Evolutionary conservation across 2,113 vertebrate genomes (phyloP).

Genomic region (Callocephalon fimbriatum): DNA sequence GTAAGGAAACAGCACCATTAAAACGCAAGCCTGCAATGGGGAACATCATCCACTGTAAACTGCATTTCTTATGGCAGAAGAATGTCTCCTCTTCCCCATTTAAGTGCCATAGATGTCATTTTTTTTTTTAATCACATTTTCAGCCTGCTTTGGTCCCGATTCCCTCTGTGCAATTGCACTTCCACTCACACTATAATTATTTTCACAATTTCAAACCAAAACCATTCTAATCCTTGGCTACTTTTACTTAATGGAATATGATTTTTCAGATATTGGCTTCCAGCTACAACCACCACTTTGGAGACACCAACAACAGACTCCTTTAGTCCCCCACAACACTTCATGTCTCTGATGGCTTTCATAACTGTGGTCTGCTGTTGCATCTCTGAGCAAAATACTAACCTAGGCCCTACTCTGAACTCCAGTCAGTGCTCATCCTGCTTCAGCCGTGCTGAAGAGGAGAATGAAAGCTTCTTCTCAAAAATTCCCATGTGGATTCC

Average conservation of each 20-base stretch:
- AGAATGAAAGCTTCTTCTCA: background rate
- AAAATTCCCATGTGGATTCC: background rate
- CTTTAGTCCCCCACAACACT: background rate
- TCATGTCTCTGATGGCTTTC: background rate
- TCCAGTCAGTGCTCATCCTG: background rate
- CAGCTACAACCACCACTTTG: background rate
- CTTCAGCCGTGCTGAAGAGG: background rate
- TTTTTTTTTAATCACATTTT: background rate
- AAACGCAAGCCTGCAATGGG: background rate
- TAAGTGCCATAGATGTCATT: background rate
- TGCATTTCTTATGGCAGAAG: background rate
- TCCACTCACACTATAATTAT: background rate
- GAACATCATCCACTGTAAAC: background rate
- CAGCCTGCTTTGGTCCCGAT: background rate
- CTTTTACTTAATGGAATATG: background rate
- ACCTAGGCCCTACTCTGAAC: background rate
- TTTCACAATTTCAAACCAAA: background rate
- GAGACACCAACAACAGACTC: background rate
- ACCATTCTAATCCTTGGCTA: background rate
- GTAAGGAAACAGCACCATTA: background rate
- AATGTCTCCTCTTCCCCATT: background rate
- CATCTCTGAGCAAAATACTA: background rate
- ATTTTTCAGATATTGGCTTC: background rate
- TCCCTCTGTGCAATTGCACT: rapidly evolving
- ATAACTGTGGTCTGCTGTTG: background rate